Evolutionary conservation across 2,113 vertebrate species (phyloP).

Genomic region (Nestor notabilis): DNA sequence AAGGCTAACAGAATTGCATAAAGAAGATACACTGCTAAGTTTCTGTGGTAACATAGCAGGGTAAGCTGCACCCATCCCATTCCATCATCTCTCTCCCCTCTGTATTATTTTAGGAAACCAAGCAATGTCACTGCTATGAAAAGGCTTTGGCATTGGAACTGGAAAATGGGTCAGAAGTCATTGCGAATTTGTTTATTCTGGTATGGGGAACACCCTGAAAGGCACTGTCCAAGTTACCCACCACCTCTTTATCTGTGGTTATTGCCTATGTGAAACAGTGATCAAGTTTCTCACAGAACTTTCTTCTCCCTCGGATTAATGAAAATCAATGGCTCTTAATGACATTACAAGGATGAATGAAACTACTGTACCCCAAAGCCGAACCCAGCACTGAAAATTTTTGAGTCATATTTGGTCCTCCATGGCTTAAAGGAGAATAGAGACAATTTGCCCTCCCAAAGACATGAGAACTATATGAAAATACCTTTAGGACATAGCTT

Average conservation of each 20-base stretch:
- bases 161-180: neutral
- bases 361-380: neutral
- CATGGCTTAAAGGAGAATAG: neutral
- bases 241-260: neutral
- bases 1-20: neutral
- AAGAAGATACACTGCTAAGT: neutral
- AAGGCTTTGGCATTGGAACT: neutral
- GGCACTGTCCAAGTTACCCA: fast-evolving
- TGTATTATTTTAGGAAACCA: neutral
- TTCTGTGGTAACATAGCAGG: neutral
- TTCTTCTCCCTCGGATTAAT: neutral
- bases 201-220: neutral
- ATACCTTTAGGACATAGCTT: neutral
- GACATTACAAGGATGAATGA: neutral
- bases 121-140: neutral
- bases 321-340: neutral
- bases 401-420: neutral
- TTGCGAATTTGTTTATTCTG: neutral
- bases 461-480: neutral
- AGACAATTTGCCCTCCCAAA: neutral
- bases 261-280: neutral
- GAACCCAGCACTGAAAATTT: neutral
- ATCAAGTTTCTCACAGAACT: neutral
- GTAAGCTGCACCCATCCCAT: neutral
- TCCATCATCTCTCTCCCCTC: neutral